A percentile compares a stretch with the other conserved stretches of the same genome.
These are phyloP conservation scores for Urocolius indicus DNA, from an alignment of 2,113 vertebrate genomes.

Conservation along the genomic window DNA sequence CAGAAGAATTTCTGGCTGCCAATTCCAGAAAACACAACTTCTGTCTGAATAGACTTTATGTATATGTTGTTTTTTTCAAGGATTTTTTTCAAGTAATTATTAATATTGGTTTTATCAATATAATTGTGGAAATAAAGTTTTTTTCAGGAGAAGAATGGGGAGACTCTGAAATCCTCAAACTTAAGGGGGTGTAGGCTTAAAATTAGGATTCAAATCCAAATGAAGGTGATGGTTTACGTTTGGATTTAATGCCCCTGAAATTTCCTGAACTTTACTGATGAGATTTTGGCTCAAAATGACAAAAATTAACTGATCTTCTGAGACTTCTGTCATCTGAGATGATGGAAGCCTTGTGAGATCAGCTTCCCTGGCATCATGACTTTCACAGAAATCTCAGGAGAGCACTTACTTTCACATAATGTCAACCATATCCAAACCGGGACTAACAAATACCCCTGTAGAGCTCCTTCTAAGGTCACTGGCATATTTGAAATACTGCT, in stretches of 20 bases:
- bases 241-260: constrained; percentile 44
- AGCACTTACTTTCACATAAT: constrained; percentile 52
- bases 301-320: constrained; percentile 61
- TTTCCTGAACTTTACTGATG: constrained; percentile 30
- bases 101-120: not conserved
- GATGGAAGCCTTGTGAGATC: constrained; percentile 70
- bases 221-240: not conserved
- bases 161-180: not conserved
- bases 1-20: constrained; percentile 18
- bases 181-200: not conserved
- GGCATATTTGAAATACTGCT: constrained; percentile 40
- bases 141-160: not conserved
- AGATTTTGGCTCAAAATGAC: constrained; percentile 53
- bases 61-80: not conserved
- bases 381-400: constrained; percentile 55
- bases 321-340: constrained; percentile 61
- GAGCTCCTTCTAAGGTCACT: constrained; percentile 30
- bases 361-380: constrained; percentile 47
- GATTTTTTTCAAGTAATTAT: not conserved
- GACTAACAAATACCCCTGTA: not conserved
- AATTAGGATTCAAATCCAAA: not conserved
- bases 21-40: not conserved
- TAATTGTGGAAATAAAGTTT: not conserved
- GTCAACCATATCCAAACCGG: constrained; percentile 52
- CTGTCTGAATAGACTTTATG: not conserved